These are phyloP conservation scores for Scelioninae gen. 1 DNA, from an alignment of 2,888 invertebrate species.

Conservation along the genomic window DNA sequence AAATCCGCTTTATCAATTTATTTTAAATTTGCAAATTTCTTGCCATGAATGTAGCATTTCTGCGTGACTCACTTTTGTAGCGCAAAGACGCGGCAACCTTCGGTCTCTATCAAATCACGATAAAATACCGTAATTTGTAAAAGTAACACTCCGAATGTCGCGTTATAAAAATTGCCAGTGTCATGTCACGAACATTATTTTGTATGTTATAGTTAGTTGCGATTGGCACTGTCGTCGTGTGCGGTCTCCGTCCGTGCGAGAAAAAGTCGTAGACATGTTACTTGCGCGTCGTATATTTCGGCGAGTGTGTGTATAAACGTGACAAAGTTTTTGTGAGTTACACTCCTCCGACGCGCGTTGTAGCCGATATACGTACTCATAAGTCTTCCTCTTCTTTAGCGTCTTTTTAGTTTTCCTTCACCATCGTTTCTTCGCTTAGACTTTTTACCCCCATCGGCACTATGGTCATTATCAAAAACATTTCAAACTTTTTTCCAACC, in stretches of 20 bases:
- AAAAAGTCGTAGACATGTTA: conserved; percentile 64
- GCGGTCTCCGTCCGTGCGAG: conserved; percentile 52
- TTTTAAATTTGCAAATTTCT: no score
- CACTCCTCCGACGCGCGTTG: conserved; percentile 60
- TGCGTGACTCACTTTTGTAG: neutral
- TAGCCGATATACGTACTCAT: conserved; percentile 69
- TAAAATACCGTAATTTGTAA: conserved; percentile 15
- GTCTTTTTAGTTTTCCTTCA: conserved; percentile 65
- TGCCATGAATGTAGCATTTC: no score
- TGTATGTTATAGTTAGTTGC: conserved; percentile 54
- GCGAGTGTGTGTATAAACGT: conserved; percentile 69
- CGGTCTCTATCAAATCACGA: conserved; percentile 4
- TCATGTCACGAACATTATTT: conserved; percentile 37
- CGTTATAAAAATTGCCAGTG: conserved; percentile 36
- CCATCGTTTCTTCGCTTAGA: conserved; percentile 40
- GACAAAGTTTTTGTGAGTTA: conserved; percentile 69
- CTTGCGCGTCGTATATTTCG: conserved; percentile 69
- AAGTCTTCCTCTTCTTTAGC: conserved; percentile 68
- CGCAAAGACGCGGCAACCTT: neutral
- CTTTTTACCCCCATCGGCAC: conserved; percentile 46
- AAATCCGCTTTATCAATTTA: no score
- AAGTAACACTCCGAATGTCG: conserved; percentile 12
- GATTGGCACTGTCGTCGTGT: conserved; percentile 63
- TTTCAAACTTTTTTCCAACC: neutral
- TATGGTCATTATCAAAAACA: conserved; percentile 31